A percentile compares a stretch with the other conserved stretches of the same genome.
phyloP scores from a whole-genome alignment of 2,888 invertebrate species.

The Chrysotoxum bicinctum region DNA sequence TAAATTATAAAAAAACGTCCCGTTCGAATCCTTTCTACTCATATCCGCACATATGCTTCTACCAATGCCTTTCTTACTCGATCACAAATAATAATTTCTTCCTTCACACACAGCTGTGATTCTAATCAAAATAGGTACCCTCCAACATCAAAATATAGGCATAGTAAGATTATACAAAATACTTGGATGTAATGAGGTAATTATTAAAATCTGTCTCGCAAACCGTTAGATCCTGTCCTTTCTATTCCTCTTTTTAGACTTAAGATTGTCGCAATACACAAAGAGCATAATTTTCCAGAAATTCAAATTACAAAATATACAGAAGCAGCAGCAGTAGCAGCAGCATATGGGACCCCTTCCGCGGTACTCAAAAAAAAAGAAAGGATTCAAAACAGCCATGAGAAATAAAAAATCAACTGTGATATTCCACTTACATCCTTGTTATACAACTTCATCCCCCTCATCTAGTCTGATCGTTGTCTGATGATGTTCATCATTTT shows the following conservation, averaged over 20 bases:
- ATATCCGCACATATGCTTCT: slow-evolving; percentile 65
- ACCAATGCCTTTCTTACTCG: slow-evolving; percentile 9
- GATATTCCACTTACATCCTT: slow-evolving; percentile 63
- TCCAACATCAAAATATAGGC: background rate
- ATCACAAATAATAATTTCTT: slow-evolving; percentile 32
- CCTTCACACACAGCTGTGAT: slow-evolving; percentile 68
- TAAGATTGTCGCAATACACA: slow-evolving; percentile 48
- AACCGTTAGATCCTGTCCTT: slow-evolving; percentile 70
- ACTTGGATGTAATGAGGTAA: slow-evolving; percentile 63
- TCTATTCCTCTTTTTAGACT: background rate
- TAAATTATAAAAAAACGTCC: slow-evolving; percentile 1
- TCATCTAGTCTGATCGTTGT: slow-evolving; percentile 44
- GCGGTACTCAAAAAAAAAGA: background rate
- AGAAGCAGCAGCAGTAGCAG: background rate
- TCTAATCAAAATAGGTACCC: slow-evolving; percentile 55
- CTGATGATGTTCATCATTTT: slow-evolving; percentile 63
- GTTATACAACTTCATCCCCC: slow-evolving; percentile 51
- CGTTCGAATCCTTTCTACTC: slow-evolving; percentile 59
- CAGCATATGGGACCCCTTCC: slow-evolving; percentile 26
- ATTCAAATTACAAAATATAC: slow-evolving; percentile 68
- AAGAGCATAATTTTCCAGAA: slow-evolving; percentile 24
- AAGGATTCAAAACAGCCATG: slow-evolving; percentile 53
- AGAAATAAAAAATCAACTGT: slow-evolving; percentile 66
- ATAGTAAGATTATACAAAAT: background rate
- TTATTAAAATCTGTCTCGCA: slow-evolving; percentile 73